Percentiles rank a stretch among this genome's conserved stretches.
Evolutionary conservation across 2,888 invertebrate genomes (phyloP).

Genomic region (Monoplex corrugatus): DNA sequence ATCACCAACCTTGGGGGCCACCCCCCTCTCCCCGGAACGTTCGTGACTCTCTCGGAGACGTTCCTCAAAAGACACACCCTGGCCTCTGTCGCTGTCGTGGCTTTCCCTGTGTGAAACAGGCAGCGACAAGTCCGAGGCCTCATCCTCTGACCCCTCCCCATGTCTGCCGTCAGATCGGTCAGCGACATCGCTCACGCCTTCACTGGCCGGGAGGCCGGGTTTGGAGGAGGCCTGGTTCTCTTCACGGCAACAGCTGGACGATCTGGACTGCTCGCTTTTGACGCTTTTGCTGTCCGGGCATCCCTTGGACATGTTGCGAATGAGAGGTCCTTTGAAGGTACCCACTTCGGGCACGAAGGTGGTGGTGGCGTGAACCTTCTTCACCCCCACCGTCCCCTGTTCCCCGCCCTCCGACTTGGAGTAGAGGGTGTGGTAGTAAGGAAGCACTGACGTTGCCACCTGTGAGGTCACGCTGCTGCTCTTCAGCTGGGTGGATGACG

Average conservation of each 20-base stretch:
- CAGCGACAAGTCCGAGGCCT: constrained; percentile 40
- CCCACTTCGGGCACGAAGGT: constrained; percentile 77
- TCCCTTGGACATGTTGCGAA: constrained; percentile 54
- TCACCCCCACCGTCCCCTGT: constrained; percentile 58
- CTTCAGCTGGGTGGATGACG: constrained; percentile 35
- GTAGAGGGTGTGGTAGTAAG: constrained; percentile 73
- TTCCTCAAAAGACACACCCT: not conserved
- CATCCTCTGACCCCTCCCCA: not conserved
- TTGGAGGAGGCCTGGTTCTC: not conserved
- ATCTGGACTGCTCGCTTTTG: constrained; percentile 35
- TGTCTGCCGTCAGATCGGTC: not conserved
- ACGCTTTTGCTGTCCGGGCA: constrained; percentile 38
- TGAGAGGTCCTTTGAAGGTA: constrained; percentile 62
- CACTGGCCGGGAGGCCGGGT: not conserved
- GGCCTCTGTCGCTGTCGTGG: not conserved
- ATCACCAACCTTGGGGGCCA: not conserved
- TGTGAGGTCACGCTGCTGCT: constrained; percentile 49
- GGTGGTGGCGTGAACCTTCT: constrained; percentile 73
- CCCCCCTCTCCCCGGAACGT: not conserved
- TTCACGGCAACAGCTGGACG: constrained; percentile 18
- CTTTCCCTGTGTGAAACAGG: not conserved
- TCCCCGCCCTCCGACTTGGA: constrained; percentile 61
- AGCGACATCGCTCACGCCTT: not conserved
- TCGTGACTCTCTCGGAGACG: not conserved
- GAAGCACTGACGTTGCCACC: constrained; percentile 64